Evolutionary conservation across 2,797 vertebrate species (phyloP).

Genomic region (Crax fasciolata): DNA sequence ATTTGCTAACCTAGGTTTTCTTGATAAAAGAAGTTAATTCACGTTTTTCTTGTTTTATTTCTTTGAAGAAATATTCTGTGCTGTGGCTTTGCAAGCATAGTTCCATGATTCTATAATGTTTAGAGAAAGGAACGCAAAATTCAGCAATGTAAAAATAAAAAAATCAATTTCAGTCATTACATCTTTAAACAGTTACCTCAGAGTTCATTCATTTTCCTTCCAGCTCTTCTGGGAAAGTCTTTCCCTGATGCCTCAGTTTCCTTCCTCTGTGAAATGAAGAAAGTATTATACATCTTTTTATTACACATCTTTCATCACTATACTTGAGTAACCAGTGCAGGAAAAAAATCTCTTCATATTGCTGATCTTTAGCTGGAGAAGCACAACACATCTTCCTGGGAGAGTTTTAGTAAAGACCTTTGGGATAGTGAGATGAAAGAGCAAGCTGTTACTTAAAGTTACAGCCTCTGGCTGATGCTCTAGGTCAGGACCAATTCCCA

Average conservation of each 20-base stretch:
- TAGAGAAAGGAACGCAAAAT: background rate
- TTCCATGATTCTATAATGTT: background rate
- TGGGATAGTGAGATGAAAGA: background rate
- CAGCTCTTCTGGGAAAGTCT: rapidly evolving
- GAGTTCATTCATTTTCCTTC: background rate
- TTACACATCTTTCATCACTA: background rate
- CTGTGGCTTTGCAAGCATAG: background rate
- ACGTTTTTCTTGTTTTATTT: background rate
- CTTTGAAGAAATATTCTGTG: background rate
- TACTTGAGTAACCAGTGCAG: rapidly evolving
- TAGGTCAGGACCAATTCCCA: background rate
- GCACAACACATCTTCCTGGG: background rate
- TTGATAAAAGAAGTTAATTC: background rate
- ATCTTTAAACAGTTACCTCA: background rate
- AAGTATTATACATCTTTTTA: background rate
- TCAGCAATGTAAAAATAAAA: background rate
- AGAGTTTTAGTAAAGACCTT: background rate
- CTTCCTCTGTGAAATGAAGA: background rate
- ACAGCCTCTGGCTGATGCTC: background rate
- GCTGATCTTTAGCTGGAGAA: background rate
- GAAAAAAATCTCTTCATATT: background rate
- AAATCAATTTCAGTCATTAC: background rate
- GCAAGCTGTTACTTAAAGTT: background rate
- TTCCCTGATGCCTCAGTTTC: background rate
- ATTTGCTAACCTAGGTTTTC: background rate